phyloP scores from a whole-genome alignment of 2,888 invertebrate genomes.

The Drosophila pseudotakahashii region DNA sequence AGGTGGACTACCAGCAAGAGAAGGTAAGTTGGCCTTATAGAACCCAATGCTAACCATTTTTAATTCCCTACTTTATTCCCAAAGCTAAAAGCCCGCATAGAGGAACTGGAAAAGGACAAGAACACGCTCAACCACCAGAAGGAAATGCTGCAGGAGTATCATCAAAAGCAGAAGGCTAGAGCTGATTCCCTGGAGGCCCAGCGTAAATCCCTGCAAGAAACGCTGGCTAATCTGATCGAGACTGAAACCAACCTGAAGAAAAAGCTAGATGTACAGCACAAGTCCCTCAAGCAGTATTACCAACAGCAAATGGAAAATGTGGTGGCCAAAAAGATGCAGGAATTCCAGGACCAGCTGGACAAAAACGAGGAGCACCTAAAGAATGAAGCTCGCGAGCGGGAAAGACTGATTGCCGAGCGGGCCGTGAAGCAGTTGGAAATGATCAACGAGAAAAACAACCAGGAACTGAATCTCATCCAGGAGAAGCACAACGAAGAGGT shows the following conservation, averaged over 20 bases:
- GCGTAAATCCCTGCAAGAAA: constrained; percentile 85
- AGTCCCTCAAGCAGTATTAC: constrained; percentile 90
- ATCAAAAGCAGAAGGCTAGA: constrained; percentile 85
- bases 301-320: constrained; percentile 92
- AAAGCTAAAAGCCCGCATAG: constrained; percentile 85
- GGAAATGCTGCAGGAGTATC: constrained; percentile 85
- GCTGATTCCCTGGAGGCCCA: constrained; percentile 86
- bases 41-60: background rate
- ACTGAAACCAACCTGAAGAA: constrained; percentile 86
- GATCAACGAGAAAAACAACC: constrained; percentile 89
- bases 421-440: constrained; percentile 90
- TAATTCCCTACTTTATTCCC: background rate
- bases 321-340: constrained; percentile 90
- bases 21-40: constrained; percentile 80
- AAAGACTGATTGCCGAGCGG: constrained; percentile 88
- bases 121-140: constrained; percentile 86
- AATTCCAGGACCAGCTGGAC: constrained; percentile 91
- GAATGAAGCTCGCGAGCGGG: constrained; percentile 87
- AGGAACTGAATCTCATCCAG: constrained; percentile 91
- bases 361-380: constrained; percentile 88
- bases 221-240: constrained; percentile 85
- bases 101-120: constrained; percentile 87
- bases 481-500: constrained; percentile 92
- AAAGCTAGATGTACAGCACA: constrained; percentile 87
- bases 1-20: constrained; percentile 85